Evolutionary conservation across 2,797 vertebrate genomes (phyloP), one percentile per base, ranked within the genome.

Genomic region (Anableps anableps): DNA sequence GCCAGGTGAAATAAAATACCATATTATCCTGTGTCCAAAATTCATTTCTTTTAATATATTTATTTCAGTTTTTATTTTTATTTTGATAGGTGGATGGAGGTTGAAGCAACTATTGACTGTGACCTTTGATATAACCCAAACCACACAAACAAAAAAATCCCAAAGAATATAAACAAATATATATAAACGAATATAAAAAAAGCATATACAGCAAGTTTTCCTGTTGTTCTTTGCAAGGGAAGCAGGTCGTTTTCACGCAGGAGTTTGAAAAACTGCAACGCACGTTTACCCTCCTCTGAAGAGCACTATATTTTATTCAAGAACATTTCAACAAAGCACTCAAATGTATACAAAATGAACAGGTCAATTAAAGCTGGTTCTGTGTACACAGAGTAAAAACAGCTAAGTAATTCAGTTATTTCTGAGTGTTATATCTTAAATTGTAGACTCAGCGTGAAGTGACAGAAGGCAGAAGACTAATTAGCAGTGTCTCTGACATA

Each of bases 361-460:
- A 16, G 2, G 45, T 21, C 0, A 50, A 51, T 72, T 41, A 3
- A 41, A 74, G 36, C 1, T 58, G n/a, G 50, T 74, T 74, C 36
- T 74, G 23, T n/a, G 23, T 43, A 2, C 26, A 10, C 38, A 29
- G 9, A 60, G 23, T 6, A 16, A 23, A 38, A 53, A 55, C 21
- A 74, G 11, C 34, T 11, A 41, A 55, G 16, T 4, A 13, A 10
- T n/a, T 53, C 26, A 53, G 10, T 29, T 36, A 47, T 36, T 14
- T 72, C 43, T 51, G 19, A 74, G 50, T 72, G 43, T 47, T n/a
- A n/a, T 51, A 8, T 21, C 50, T 74, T 55, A 55, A 74, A 72
- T 17, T 47, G n/a, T 29, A 72, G 43, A 29, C 4, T 4, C 47
- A 51, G 19, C 48, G 34, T 53, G 34, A 51, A 16, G 50, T 53